Conservation (phyloP, 2,888 invertebrate species). For the Ditula angustiorana region DNA sequence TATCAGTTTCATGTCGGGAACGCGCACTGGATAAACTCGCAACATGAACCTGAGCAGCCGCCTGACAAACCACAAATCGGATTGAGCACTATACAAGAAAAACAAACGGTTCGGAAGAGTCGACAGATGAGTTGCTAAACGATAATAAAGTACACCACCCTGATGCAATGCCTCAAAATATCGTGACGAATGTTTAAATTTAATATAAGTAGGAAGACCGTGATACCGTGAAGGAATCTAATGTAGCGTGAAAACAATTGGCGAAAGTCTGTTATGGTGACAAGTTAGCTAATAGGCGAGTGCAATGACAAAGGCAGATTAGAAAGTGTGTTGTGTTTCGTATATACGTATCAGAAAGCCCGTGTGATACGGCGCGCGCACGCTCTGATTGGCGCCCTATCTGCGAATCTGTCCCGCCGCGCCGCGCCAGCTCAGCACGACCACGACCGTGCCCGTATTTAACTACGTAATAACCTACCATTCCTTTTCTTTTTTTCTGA, state of each 20-base stretch:
- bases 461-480: conserved; percentile 36
- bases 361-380: conserved; percentile 75
- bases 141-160: conserved; percentile 43
- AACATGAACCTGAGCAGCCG: conserved; percentile 64
- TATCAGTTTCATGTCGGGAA: conserved; percentile 70
- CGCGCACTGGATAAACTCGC: conserved; percentile 66
- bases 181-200: conserved; percentile 62
- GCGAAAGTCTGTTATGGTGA: conserved; percentile 80
- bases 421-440: conserved; percentile 49
- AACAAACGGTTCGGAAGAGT: conserved; percentile 24
- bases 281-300: conserved; percentile 78
- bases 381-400: conserved; percentile 84
- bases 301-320: conserved; percentile 83
- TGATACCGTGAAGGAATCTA: conserved; percentile 73
- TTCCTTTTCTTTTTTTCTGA: conserved; percentile 29
- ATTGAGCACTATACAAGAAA: conserved; percentile 46
- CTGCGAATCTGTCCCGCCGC: conserved; percentile 75
- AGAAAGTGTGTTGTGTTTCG: conserved; percentile 81
- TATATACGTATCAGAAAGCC: conserved; percentile 73
- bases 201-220: conserved; percentile 62
- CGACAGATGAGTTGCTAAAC: not conserved
- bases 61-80: conserved; percentile 73
- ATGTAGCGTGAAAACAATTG: conserved; percentile 84
- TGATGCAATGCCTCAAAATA: conserved; percentile 65
- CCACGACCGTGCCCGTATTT: conserved; percentile 44